Conservation (phyloP, 2,888 invertebrate genomes). For the Pimpla rufipes region DNA sequence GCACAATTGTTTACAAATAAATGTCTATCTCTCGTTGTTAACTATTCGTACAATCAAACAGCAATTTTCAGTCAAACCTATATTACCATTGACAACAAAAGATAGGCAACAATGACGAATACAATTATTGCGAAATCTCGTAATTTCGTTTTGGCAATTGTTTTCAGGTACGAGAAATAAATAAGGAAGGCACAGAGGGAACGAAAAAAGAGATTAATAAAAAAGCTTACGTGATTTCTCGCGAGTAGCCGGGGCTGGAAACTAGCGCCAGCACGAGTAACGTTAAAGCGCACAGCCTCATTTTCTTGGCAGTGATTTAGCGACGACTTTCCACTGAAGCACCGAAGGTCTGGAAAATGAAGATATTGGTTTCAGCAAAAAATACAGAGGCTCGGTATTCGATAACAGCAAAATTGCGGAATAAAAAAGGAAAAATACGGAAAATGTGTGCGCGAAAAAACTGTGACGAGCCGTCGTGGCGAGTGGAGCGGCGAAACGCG, state of each 20-base stretch:
- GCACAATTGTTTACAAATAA: too few relatives aligned
- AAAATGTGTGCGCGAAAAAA: too few relatives aligned
- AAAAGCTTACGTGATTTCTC: slow-evolving; percentile 80
- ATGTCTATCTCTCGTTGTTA: too few relatives aligned
- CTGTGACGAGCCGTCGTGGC: background rate
- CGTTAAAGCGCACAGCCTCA: slow-evolving; percentile 67
- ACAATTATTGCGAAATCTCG: too few relatives aligned
- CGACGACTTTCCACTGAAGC: slow-evolving; percentile 39
- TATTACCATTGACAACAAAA: too few relatives aligned
- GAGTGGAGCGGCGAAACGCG: slow-evolving; percentile 38
- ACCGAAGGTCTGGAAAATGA: slow-evolving; percentile 11
- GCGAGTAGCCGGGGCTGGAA: slow-evolving; percentile 66
- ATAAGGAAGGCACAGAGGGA: background rate
- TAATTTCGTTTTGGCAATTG: too few relatives aligned
- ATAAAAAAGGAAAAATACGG: background rate
- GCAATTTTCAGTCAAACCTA: too few relatives aligned
- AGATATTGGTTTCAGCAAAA: slow-evolving; percentile 8
- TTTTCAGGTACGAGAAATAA: background rate
- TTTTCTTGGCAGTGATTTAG: slow-evolving; percentile 28
- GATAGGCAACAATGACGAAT: too few relatives aligned
- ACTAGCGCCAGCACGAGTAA: slow-evolving; percentile 69
- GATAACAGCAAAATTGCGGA: background rate
- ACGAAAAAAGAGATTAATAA: slow-evolving; percentile 14
- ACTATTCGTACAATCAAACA: too few relatives aligned
- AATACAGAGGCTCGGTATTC: background rate